Evolutionary conservation across 2,888 invertebrate species (phyloP), one percentile per base, ranked within the genome.

Genomic region (Boloria euphrosyne): DNA sequence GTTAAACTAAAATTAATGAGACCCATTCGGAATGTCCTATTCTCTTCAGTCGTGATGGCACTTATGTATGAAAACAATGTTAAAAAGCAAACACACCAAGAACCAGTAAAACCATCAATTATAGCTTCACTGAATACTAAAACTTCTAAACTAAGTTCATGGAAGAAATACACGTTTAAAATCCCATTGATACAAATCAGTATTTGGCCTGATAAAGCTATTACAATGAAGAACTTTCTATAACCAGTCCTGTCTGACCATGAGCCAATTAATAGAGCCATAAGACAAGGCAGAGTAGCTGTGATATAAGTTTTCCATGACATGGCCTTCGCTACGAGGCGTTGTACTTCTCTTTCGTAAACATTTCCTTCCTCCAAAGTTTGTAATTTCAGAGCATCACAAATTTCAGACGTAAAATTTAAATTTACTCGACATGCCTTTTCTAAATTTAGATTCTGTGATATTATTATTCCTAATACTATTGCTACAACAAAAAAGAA

Each of bases 361-460:
- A 85, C 81, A 69, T 84, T 88, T 68, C 87, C 81, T 47, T 78
- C 83, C 4, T 93, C 93, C 0, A 95, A 94, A 62, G 95, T 93
- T 74, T 96, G 93, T 13, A 92, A 83, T 22, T 95, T 94, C 7
- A 97, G 83, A 0, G 96, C 95, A 74, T 94, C 93, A 79, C 97
- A 97, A 0, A 97, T 94, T 74, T 94, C 93, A 31, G 93, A 92
- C 0, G 95, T 91, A 75, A 94, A 96, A 18, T 93, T 94, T 68
- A 97, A 88, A 80, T 97, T 97, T 0, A 97, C 96, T 16, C 96
- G 89, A 78, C 97, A 97, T 0, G 97, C 97, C 81, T 97, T 97
- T 80, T 97, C 97, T 72, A 97, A 89, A 79, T 95, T 95, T 13
- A 97, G 86, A 84, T 97, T 97, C 81, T 96, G 96, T 3, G 96